These are phyloP conservation scores for Lutjanus campechanus DNA, from an alignment of 2,797 vertebrate genomes.

Conservation along the genomic window DNA sequence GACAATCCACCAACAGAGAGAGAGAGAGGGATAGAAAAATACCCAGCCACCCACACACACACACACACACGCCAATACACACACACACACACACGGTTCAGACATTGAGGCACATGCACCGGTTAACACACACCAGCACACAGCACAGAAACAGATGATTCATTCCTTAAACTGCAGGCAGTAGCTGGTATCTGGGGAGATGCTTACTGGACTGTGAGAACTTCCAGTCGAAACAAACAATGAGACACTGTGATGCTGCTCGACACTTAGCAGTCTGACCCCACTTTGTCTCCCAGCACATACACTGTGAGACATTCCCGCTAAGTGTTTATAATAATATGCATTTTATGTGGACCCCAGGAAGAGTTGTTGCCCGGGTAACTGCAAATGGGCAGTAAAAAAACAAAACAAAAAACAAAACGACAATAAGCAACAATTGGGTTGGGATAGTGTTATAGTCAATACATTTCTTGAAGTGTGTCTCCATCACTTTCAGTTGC, in stretches of 20 bases:
- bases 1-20: conserved; percentile 27
- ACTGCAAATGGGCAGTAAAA: conserved; percentile 1
- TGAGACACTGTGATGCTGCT: conserved; percentile 35
- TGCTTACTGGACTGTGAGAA: conserved; percentile 33
- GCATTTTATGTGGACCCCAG: background rate
- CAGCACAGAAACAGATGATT: conserved; percentile 38
- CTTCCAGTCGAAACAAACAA: conserved; percentile 42
- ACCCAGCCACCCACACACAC: conserved; percentile 13
- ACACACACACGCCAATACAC: background rate
- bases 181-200: conserved; percentile 29
- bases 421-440: background rate
- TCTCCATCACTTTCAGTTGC: background rate
- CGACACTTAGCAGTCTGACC: conserved; percentile 30
- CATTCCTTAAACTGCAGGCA: conserved; percentile 37
- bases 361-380: conserved; percentile 1
- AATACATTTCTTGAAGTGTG: background rate
- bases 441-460: background rate
- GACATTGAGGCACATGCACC: conserved; percentile 31
- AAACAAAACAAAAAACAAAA: background rate
- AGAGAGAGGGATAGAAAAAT: conserved; percentile 16
- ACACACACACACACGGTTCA: background rate
- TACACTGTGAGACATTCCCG: background rate
- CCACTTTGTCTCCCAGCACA: conserved; percentile 2
- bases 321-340: background rate
- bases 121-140: conserved; percentile 18